Evolutionary conservation across 1,140 invertebrate genomes (phyloP), one percentile per base, ranked within the genome.

Genomic region (Drosophila navojoa): DNA sequence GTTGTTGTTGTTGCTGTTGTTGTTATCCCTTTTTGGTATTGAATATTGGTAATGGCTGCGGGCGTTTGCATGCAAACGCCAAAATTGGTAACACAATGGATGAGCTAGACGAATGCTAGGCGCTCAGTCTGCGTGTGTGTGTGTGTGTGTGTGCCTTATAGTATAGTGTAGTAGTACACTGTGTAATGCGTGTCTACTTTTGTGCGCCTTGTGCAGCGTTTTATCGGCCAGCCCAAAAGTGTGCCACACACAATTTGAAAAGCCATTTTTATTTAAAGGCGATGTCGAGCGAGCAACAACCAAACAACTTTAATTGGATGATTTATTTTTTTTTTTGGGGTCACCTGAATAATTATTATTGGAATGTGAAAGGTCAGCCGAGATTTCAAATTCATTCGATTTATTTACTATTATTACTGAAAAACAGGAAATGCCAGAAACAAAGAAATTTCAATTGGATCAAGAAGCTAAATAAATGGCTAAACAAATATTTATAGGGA

Each of bases 11-110:
- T n/a, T 62, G 15, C 52, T 50, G 47, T 77, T 79, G 82, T 80
- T 71, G 78, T 71, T 86, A 81, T 69, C 79, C 71, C n/a, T 45
- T 86, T 73, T 79, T 73, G 63, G 62, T 87, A 87, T 87, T 59
- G 82, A 87, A 81, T 89, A 87, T 87, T 89, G 82, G 84, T 89
- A 82, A 87, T 89, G 68, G 84, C 68, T 81, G 75, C 74, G 66
- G 66, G 76, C 66, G 81, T 60, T 86, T 89, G 82, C 82, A 89
- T 89, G 82, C 84, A 77, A 87, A 82, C 84, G 54, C 84, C 76
- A 67, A 79, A 86, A 71, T 66, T 61, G 59, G 44, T 69, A 71
- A 68, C 75, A 72, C 72, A 78, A 55, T 62, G 54, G 60, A 71
- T 63, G 63, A 71, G 61, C 70, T 22, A 57, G 59, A 45, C 61